Conservation (phyloP, 2,888 invertebrate genomes). For the Leptarthrus brevirostris region DNA sequence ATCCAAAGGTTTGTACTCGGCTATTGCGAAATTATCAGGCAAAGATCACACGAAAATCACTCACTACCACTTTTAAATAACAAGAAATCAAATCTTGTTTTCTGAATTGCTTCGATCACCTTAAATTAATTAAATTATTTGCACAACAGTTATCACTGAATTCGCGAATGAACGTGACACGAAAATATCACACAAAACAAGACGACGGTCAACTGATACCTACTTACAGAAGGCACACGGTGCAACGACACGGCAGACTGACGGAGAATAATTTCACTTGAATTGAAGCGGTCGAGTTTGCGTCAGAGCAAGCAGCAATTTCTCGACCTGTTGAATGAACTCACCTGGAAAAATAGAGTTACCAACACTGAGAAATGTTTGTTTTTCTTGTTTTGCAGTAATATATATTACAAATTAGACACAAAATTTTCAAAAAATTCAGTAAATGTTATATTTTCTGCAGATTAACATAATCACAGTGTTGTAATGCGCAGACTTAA, state of each 20-base stretch:
- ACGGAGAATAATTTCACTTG: constrained; percentile 9
- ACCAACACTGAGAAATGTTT: not conserved
- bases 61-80: constrained; percentile 22
- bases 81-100: not conserved
- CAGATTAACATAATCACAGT: too few species aligned
- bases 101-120: constrained; percentile 16
- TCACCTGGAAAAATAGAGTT: constrained; percentile 25
- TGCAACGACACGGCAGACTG: constrained; percentile 39
- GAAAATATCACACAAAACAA: constrained; percentile 7
- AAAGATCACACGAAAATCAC: not conserved
- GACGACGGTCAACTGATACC: constrained; percentile 7
- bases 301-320: constrained; percentile 18
- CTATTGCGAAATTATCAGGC: not conserved
- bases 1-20: constrained; percentile 17
- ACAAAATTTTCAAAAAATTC: too few species aligned
- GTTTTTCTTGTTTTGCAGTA: too few species aligned
- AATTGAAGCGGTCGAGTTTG: constrained; percentile 27
- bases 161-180: not conserved
- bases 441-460: too few species aligned
- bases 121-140: too few species aligned
- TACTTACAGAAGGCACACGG: constrained; percentile 13
- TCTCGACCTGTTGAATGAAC: constrained; percentile 11
- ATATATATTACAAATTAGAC: too few species aligned
- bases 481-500: too few species aligned
- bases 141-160: constrained; percentile 11